Conservation (phyloP, 1,140 invertebrate species). For the Temnothorax curvispinosus region DNA sequence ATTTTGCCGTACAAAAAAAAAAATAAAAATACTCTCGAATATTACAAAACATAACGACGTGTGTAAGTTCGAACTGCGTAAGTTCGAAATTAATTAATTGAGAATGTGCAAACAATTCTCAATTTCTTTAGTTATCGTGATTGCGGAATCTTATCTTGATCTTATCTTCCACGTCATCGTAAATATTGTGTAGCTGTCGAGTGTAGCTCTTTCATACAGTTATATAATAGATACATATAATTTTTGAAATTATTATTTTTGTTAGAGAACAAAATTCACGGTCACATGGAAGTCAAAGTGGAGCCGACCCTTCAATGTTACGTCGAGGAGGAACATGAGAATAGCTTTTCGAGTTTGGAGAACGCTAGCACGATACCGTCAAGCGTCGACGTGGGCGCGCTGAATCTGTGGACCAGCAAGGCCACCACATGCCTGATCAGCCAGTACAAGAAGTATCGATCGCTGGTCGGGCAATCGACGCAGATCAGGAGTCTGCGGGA, state of each 20-base stretch:
- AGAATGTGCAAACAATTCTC: background rate
- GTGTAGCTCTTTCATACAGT: background rate
- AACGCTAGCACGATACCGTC: slow-evolving; percentile 61
- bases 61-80: background rate
- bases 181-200: background rate
- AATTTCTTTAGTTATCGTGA: background rate
- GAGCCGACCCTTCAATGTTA: slow-evolving; percentile 70
- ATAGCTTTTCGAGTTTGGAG: slow-evolving; percentile 66
- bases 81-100: background rate
- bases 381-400: slow-evolving; percentile 56
- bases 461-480: slow-evolving; percentile 78
- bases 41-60: background rate
- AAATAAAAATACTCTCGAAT: background rate
- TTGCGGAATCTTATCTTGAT: background rate
- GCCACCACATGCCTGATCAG: slow-evolving; percentile 80
- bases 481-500: slow-evolving; percentile 79
- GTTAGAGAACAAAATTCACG: slow-evolving; percentile 54
- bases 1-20: background rate
- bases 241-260: slow-evolving; percentile 38
- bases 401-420: slow-evolving; percentile 80
- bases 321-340: slow-evolving; percentile 71
- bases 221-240: background rate
- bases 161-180: background rate
- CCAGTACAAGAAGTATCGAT: slow-evolving; percentile 80
- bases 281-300: slow-evolving; percentile 73